Percentiles rank a stretch among this genome's conserved stretches.
These are phyloP conservation scores for Tetranychus truncatus DNA, from an alignment of 2,888 invertebrate species.

Conservation along the genomic window DNA sequence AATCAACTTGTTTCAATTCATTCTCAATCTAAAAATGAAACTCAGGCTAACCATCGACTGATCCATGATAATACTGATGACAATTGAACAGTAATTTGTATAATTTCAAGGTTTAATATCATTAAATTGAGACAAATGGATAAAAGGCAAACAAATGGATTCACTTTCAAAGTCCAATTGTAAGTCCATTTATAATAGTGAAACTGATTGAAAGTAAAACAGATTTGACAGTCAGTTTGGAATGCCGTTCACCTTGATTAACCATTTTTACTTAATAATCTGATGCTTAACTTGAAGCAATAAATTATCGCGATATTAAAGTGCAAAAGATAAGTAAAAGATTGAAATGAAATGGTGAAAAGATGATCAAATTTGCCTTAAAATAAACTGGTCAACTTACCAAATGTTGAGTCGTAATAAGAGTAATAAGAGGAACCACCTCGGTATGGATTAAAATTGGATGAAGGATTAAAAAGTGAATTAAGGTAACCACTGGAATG, in stretches of 20 bases:
- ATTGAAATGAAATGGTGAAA: too few relatives aligned
- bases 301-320: too few relatives aligned
- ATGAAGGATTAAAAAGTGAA: conserved; percentile 12
- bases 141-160: too few relatives aligned
- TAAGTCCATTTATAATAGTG: too few relatives aligned
- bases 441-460: conserved; percentile 6
- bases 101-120: too few relatives aligned
- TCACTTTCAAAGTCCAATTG: too few relatives aligned
- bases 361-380: too few relatives aligned
- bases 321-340: too few relatives aligned
- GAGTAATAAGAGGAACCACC: conserved; percentile 3
- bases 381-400: neutral
- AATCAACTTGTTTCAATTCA: conserved; percentile 2
- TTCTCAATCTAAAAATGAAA: neutral
- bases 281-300: neutral
- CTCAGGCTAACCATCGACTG: too few relatives aligned
- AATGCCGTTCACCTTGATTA: neutral
- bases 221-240: neutral
- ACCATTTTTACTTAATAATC: neutral
- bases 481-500: conserved; percentile 14
- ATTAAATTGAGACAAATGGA: too few relatives aligned
- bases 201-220: neutral
- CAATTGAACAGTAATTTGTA: too few relatives aligned
- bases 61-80: too few relatives aligned
- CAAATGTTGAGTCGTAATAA: conserved; percentile 10